Conservation (phyloP, 2,888 invertebrate genomes). For the Galerucella pusilla region DNA sequence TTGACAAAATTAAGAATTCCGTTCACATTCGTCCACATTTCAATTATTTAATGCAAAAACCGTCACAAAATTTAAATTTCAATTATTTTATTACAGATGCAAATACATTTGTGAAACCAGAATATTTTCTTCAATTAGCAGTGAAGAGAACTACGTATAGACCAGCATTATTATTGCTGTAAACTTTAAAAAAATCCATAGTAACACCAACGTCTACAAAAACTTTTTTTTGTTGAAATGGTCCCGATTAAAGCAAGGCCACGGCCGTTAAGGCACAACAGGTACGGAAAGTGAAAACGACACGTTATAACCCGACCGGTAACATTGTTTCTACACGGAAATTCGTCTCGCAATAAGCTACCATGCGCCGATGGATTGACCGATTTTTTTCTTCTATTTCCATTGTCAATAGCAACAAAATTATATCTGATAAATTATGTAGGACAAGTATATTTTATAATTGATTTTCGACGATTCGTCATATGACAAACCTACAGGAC, state of each 20-base stretch:
- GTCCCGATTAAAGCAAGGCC: neutral
- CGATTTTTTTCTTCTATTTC: constrained; percentile 34
- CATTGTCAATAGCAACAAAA: constrained; percentile 45
- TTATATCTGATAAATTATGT: constrained; percentile 36
- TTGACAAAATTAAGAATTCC: neutral
- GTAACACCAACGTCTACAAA: no score
- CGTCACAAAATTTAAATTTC: no score
- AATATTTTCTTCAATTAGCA: no score
- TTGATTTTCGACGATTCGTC: neutral
- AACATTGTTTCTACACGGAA: constrained; percentile 7
- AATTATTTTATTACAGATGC: no score
- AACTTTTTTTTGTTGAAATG: neutral
- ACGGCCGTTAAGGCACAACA: neutral
- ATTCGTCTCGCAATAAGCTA: constrained; percentile 37
- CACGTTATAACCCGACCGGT: no score
- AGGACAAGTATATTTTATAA: constrained; percentile 13
- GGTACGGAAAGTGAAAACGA: neutral
- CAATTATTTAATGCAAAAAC: neutral
- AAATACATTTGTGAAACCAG: no score
- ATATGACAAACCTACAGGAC: neutral
- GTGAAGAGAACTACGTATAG: no score
- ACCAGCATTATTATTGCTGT: no score
- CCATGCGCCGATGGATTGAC: constrained; percentile 53
- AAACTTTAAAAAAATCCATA: no score
- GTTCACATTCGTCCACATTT: neutral